Base-by-base conservation (phyloP, 2,113 vertebrate genomes). In the Nycticryphes semicollaris region DNA sequence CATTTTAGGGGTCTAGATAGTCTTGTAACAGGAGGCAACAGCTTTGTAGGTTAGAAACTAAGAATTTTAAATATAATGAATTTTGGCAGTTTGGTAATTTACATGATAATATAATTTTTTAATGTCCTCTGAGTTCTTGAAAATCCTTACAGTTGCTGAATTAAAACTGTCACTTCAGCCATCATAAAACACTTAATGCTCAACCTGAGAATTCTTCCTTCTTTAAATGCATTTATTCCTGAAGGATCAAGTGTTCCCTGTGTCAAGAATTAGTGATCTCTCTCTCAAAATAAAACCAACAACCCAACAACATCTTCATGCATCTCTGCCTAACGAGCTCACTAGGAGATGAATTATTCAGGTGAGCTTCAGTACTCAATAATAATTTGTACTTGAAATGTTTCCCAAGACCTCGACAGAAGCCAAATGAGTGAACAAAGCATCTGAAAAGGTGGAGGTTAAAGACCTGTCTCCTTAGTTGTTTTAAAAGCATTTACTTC, bases 401-500 rank as follows among this genome's bases (percentile, higher is more conserved):
- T 80, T 97, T 96, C 94, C 86, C 79, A 95, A 93, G 95, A 95
- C 62, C 60, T 89, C 6, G 1, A 97, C 97, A 97, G 97, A 97
- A 98, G 98, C 95, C 95, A 93, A 95, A 97, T 86, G 80, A 95
- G 86, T 76, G 91, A 98, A 98, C 88, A 96, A 98, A 97, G 93
- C 87, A 96, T 96, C 83, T 94, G 81, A 95, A 97, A 98, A 97
- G 95, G 95, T 96, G 92, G 97, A 98, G 97, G 98, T 98, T 97
- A 93, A 98, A 98, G 98, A 98, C 95, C 91, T 97, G 97, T 97
- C 97, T 97, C 94, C 89, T 96, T 95, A 96, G 90, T 97, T 95
- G 96, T 97, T 98, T 98, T 98, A 98, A 98, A 98, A 98, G 98
- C 97, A 96, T 97, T 97, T 97, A 98, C 98, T 98, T 98, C 98